Percentiles rank a stretch among this genome's conserved stretches.
phyloP scores from a whole-genome alignment of 2,888 invertebrate genomes.

The Drosophila eohydei region DNA sequence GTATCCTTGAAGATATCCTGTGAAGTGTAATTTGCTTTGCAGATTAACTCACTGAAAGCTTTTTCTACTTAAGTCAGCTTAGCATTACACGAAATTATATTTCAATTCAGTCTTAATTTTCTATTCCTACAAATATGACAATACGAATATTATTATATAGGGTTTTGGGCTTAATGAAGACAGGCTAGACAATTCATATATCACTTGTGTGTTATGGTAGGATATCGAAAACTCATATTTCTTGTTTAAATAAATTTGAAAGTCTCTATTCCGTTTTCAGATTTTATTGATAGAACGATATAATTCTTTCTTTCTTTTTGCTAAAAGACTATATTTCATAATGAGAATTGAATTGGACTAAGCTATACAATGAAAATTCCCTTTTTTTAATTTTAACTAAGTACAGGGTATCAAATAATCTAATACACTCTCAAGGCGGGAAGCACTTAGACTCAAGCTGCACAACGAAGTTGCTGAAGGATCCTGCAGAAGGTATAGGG shows the following conservation, averaged over 20 bases:
- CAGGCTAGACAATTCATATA: no score
- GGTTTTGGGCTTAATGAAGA: no score
- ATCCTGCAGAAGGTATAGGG: not conserved
- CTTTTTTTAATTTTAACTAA: not conserved
- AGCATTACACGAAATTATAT: no score
- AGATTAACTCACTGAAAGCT: not conserved
- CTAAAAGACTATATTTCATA: not conserved
- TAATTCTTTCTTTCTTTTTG: not conserved
- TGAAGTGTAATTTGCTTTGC: not conserved
- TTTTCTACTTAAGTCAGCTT: not conserved
- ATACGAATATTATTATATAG: no score
- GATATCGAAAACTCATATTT: not conserved
- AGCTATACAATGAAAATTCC: not conserved
- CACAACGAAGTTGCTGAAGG: constrained; percentile 20
- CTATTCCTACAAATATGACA: no score
- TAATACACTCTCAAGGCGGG: constrained; percentile 61
- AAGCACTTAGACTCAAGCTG: constrained; percentile 58
- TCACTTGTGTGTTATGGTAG: not conserved
- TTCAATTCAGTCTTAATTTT: no score
- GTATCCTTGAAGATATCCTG: not conserved
- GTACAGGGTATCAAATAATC: constrained; percentile 57
- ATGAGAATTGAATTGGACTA: no score
- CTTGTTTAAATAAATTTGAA: not conserved
- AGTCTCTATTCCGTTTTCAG: no score
- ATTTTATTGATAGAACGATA: not conserved